These are phyloP conservation scores for Ianthella basta DNA, from an alignment of 37 sponge, comb jelly and placozoan genomes.

Conservation along the genomic window DNA sequence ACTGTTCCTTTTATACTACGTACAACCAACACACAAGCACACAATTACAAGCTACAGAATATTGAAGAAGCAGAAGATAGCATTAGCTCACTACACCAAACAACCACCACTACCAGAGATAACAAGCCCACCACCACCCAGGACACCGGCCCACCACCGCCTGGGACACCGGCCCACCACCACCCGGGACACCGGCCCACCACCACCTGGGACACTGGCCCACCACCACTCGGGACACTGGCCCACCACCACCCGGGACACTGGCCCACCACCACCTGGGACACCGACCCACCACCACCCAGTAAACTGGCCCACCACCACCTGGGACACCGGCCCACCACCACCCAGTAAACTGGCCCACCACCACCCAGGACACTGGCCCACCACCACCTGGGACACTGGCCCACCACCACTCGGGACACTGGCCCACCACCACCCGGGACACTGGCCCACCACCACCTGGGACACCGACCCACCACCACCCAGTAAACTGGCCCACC, in stretches of 20 bases:
- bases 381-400: background rate
- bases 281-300: conserved; percentile 8
- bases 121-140: background rate
- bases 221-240: background rate
- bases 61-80: too few species aligned
- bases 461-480: background rate
- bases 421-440: background rate
- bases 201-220: background rate
- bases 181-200: background rate
- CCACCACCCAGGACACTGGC: background rate
- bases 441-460: conserved; percentile 5
- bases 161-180: background rate
- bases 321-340: background rate
- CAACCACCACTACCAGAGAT: background rate
- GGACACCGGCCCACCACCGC: background rate
- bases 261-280: background rate
- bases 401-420: background rate
- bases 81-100: background rate
- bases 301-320: background rate
- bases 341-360: background rate
- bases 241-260: background rate
- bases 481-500: background rate
- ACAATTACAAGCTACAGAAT: too few species aligned
- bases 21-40: too few species aligned
- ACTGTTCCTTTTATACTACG: too few species aligned